Conservation (phyloP, 2,113 vertebrate genomes). For the Amblyopsis rosae region DNA sequence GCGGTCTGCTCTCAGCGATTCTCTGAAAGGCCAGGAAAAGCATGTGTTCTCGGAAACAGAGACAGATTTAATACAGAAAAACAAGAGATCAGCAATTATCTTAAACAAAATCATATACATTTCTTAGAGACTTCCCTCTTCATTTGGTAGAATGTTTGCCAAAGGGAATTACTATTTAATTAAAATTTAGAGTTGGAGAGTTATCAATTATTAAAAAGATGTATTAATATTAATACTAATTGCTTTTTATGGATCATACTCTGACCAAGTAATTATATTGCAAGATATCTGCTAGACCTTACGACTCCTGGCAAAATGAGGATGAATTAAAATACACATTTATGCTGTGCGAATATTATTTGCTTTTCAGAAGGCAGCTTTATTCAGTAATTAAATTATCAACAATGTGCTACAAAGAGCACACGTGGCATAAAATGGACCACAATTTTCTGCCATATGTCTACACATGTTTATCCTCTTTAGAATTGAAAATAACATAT, state of each 20-base stretch:
- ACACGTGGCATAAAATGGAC: not conserved
- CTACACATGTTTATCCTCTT: not conserved
- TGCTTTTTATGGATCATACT: constrained; percentile 47
- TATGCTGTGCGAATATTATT: not conserved
- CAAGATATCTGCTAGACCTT: constrained; percentile 6
- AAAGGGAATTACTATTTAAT: constrained; percentile 14
- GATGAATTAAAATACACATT: constrained; percentile 23
- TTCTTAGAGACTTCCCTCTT: constrained; percentile 8
- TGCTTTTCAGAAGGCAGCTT: not conserved
- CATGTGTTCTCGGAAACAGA: not conserved
- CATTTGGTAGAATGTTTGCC: constrained; percentile 8
- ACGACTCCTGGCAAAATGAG: constrained; percentile 19
- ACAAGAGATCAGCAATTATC: not conserved
- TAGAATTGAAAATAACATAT: not conserved
- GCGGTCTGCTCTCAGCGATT: no score
- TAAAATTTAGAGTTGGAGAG: constrained; percentile 1
- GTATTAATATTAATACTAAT: constrained; percentile 36
- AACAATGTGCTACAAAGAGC: not conserved
- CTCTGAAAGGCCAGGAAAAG: no score
- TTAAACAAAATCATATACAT: constrained; percentile 24
- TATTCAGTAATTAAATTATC: not conserved
- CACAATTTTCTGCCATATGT: not conserved
- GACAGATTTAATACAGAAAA: constrained; percentile 18
- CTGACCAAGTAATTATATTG: constrained; percentile 37
- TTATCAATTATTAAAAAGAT: constrained; percentile 46